Conservation (phyloP, 2,113 vertebrate genomes). For the Ibidorhyncha struthersii region DNA sequence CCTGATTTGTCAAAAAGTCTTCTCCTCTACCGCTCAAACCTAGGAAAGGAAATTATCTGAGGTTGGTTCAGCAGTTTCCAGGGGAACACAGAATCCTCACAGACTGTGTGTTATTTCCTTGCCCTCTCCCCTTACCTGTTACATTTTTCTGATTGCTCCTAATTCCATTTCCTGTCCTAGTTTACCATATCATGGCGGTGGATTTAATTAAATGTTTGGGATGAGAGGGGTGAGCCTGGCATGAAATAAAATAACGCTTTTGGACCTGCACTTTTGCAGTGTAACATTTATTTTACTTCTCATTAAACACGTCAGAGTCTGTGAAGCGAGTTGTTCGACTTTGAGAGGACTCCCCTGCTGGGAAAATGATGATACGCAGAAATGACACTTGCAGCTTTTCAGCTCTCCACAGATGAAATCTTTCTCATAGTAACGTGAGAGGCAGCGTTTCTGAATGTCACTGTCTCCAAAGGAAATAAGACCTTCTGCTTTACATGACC, state of each 20-base stretch:
- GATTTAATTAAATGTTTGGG: not conserved
- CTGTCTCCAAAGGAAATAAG: conserved; percentile 18
- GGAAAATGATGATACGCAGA: not conserved
- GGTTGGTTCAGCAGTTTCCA: not conserved
- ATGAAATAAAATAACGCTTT: not conserved
- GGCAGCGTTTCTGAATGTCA: conserved; percentile 19
- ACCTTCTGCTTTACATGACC: conserved; percentile 7
- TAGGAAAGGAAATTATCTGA: not conserved
- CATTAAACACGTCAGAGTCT: not conserved
- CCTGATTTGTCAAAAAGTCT: conserved; percentile 8
- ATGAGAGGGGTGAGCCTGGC: not conserved
- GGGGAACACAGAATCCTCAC: not conserved
- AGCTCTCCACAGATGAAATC: not conserved
- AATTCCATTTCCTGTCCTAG: not conserved
- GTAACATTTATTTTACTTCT: not conserved
- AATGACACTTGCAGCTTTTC: not conserved
- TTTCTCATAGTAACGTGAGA: not conserved
- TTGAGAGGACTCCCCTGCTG: not conserved
- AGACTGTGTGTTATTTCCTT: not conserved
- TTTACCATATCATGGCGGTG: not conserved
- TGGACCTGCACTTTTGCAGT: not conserved
- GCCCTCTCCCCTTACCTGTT: not conserved
- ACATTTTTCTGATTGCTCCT: not conserved
- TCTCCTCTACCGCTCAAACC: not conserved
- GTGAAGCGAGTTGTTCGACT: not conserved